Base-by-base conservation (phyloP, 1,140 invertebrate species). In the Chrysomallon squamiferum region DNA sequence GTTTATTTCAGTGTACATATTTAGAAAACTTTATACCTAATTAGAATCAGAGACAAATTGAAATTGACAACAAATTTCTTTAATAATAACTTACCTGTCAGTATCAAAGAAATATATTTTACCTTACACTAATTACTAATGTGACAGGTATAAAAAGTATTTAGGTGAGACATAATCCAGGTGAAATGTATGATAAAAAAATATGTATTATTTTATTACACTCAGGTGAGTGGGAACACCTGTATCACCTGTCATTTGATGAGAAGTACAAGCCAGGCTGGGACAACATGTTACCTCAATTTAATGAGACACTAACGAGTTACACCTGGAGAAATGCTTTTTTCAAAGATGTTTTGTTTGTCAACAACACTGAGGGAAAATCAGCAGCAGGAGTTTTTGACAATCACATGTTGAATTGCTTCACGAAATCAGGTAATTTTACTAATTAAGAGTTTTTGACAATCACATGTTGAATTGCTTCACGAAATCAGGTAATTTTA, bases 391-490 rank as follows among this genome's bases (percentile, higher is more conserved):
- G 22, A 25, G n/a, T 20, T 4, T 27, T 30, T n/a, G 29, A 25
- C 18, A 22, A 30, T 22, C 50, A 54, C 22, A 54, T 54, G 50
- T 18, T 25, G 11, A 54, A 54, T 22, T 54, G 50, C 50, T 54
- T 54, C 25, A 54, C 50, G 18, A 54, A 30, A 30, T 18, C 29
- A 54, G 50, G 50, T 54, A 27, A 11, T 15, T n/a, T n/a, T n/a
- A n/a, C n/a, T n/a, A n/a, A n/a, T n/a, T n/a, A 15, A 22, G 22
- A 25, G n/a, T 20, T 4, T 27, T 30, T n/a, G 29, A 25, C 18
- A 22, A 30, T 22, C 50, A 54, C 22, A 54, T 54, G 50, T 18
- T 25, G 11, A 54, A 54, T 22, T 54, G 50, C 50, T 54, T 54
- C 25, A 54, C 50, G 18, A 54, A 30, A 30, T 18, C 29, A 54